Evolutionary conservation across 2,113 vertebrate species (phyloP), one percentile per base, ranked within the genome.

Genomic region (Tragulus kanchil): DNA sequence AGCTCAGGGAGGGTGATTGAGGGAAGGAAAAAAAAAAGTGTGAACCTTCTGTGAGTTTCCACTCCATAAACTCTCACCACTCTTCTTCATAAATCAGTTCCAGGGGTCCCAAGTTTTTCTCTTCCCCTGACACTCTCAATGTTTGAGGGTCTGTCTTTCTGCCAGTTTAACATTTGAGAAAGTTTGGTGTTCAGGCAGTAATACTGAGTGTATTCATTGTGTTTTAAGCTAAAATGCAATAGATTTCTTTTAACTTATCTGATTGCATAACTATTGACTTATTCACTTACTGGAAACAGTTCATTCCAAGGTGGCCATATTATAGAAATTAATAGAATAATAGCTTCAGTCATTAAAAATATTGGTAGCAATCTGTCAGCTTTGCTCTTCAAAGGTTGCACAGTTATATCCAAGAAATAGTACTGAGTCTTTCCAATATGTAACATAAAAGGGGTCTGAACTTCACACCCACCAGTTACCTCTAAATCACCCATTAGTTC

Each of bases 11-110:
- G n/a, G 52, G 15, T 36, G 4, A 26, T 16, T 89, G 42, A 91
- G 78, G 78, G 71, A 71, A 95, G 75, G 31, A 81, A 52, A 92
- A 62, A 36, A 36, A 85, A 52, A 84, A 85, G 61, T 85, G 12
- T 65, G 65, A 78, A 26, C 78, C 96, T 94, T 97, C 93, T 97
- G 93, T 91, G 77, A 89, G 56, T 91, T 96, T 96, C 93, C 92
- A 89, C 92, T 89, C 89, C 85, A 86, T 93, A 96, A 97, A 97
- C 75, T 85, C 92, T 93, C 42, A 89, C 54, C 54, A 69, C 65
- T 71, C 42, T 81, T 93, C 23, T 62, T 93, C 89, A 93, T 94
- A 94, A 97, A 93, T 95, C 96, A 97, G 11, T 90, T 59, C 31
- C 64, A 95, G 59, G 89, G 58, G 48, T 23, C 28, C 48, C 5